A percentile compares a stretch with the other conserved stretches of the same genome.
These are phyloP conservation scores for Nemopilema nomurai DNA, from an alignment of 30 jellyfish, hydroid and myxozoan species.

Conservation along the genomic window DNA sequence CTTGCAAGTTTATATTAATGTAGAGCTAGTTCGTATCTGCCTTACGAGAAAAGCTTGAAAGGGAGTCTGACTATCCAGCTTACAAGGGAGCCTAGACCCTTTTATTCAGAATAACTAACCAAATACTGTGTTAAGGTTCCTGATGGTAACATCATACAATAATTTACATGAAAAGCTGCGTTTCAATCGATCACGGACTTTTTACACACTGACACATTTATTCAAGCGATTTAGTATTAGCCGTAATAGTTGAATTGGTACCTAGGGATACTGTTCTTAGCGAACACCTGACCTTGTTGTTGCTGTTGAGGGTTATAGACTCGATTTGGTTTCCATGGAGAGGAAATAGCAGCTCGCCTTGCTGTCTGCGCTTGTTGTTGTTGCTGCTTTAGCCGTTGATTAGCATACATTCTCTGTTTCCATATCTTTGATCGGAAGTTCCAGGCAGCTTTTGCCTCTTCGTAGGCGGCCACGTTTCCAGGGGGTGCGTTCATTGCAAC, in stretches of 20 bases:
- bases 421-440: slow-evolving; percentile 61
- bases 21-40: too few species aligned
- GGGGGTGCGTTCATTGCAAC: background rate
- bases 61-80: too few species aligned
- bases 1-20: too few species aligned
- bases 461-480: slow-evolving; percentile 7
- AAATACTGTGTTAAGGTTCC: too few species aligned
- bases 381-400: slow-evolving; percentile 6
- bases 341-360: slow-evolving; percentile 15
- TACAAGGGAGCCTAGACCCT: too few species aligned
- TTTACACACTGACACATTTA: background rate
- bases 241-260: background rate
- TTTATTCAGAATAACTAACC: too few species aligned
- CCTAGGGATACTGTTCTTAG: background rate
- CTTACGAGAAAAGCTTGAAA: too few species aligned
- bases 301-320: background rate
- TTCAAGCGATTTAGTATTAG: background rate
- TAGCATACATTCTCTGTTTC: slow-evolving; percentile 38
- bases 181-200: too few species aligned
- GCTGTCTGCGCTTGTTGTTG: slow-evolving; percentile 15
- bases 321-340: slow-evolving; percentile 6
- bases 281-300: slow-evolving; percentile 16
- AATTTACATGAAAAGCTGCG: too few species aligned
- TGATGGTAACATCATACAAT: too few species aligned
- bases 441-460: slow-evolving; percentile 69